Conservation (phyloP, 2,113 vertebrate genomes). For the Euleptes europaea region DNA sequence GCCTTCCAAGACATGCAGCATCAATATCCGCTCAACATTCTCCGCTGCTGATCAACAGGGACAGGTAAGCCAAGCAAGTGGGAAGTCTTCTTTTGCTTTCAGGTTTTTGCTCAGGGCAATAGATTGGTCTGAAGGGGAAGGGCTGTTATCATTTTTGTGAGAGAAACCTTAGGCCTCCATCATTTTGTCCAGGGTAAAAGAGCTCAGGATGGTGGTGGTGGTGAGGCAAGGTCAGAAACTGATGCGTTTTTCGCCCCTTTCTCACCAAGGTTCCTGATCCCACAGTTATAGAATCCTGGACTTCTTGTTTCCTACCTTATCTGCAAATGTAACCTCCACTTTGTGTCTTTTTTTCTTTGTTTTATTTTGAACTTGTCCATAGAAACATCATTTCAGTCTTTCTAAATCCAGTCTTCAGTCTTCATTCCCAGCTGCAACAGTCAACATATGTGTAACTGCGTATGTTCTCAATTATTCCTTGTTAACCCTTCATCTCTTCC, state of each 20-base stretch:
- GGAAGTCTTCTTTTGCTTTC: neutral
- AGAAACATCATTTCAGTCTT: no score
- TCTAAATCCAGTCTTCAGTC: neutral
- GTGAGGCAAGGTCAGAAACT: neutral
- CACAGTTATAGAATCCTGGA: no score
- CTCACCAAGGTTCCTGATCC: neutral
- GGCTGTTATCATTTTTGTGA: neutral
- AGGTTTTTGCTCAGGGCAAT: neutral
- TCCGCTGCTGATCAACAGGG: neutral
- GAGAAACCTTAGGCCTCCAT: neutral
- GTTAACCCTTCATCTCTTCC: no score
- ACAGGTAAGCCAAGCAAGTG: conserved; percentile 11
- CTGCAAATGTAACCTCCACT: neutral
- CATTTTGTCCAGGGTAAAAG: neutral
- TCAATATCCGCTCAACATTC: neutral
- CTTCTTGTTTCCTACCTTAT: neutral
- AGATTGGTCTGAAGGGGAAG: neutral
- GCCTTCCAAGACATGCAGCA: neutral
- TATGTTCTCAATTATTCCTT: neutral
- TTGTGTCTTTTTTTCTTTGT: no score
- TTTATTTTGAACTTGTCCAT: no score
- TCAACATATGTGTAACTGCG: no score
- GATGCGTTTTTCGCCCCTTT: neutral
- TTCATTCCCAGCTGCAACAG: neutral
- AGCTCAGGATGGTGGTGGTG: accelerated